Base-by-base conservation (phyloP, 2,113 vertebrate species). In the Solea solea region DNA sequence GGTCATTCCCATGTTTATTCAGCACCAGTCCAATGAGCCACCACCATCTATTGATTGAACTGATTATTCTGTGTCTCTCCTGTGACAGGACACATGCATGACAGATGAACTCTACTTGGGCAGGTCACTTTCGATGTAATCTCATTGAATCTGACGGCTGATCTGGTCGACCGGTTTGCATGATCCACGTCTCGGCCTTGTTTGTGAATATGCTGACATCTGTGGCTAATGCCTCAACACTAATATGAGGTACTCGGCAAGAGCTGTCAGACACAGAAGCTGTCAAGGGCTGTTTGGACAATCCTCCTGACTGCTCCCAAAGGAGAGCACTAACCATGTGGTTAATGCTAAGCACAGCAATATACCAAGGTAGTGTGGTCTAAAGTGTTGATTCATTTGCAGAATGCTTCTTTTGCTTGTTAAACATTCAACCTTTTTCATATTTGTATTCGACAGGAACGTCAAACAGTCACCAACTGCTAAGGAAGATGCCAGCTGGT, bases 1-100 rank as follows among this genome's bases (percentile, higher is more conserved):
- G 90, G 89, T 92, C 90, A 92, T 70, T 63, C 84, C 88, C 83
- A 92, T 93, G 91, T 92, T 92, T 92, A 93, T 93, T 92, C 87
- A 92, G 89, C 67, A 85, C 54, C 52, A 62, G 76, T 72, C 80
- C 76, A 67, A 90, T 72, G 72, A 90, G 83, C 76, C 74, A 71
- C 85, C 78, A 64, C 60, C 79, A 81, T 81, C 78, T 92, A 93
- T 92, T 90, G 91, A 92, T 91, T 81, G 59, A 74, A 87, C 88
- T 82, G 89, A 92, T 93, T 90, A 91, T 87, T 90, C 85, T 74
- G 68, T 78, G 88, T 88, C 83, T 90, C 75, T 87, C 77, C 74
- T 54, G 81, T 87, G 89, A 90, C 74, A 56, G 82, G 86, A 74
- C 84, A 78, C 86, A 74, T 83, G 81, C 69, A 74, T 92, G 90